These are phyloP conservation scores for Mormyrus iriodes DNA, from an alignment of 2,113 vertebrate species.

Conservation along the genomic window DNA sequence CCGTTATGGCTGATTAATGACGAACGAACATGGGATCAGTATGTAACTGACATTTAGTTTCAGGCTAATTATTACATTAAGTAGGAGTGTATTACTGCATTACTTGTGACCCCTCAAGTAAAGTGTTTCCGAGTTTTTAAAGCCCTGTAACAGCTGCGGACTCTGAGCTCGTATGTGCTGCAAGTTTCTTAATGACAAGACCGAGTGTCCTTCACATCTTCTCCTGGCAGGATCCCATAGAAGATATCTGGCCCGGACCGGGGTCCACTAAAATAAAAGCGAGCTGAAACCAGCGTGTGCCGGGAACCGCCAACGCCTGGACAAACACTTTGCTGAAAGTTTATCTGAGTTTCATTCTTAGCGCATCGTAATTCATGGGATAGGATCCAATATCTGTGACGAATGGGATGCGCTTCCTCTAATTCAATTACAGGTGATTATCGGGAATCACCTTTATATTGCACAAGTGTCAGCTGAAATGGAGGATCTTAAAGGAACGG, in stretches of 20 bases:
- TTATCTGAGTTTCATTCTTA: neutral
- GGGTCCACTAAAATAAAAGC: neutral
- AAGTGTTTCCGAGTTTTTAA: neutral
- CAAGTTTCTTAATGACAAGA: neutral
- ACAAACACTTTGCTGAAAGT: neutral
- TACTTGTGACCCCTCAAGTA: too few relatives aligned
- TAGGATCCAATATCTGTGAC: neutral
- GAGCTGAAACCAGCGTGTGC: neutral
- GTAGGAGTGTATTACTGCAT: too few relatives aligned
- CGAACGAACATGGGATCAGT: too few relatives aligned
- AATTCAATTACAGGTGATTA: neutral
- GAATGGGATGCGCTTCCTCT: neutral
- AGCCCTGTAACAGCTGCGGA: neutral
- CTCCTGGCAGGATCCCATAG: neutral
- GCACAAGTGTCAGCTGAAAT: neutral
- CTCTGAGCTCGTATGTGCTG: neutral
- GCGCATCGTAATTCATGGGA: neutral
- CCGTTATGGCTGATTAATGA: neutral
- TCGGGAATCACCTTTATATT: neutral
- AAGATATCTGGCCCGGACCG: too few relatives aligned
- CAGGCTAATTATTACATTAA: too few relatives aligned
- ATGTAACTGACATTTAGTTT: too few relatives aligned
- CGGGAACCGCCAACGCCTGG: neutral
- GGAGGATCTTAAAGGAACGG: neutral
- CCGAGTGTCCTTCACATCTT: neutral